Evolutionary conservation across 30 jellyfish, hydroid and myxozoan species (phyloP).

Genomic region (Turritopsis dohrnii): DNA sequence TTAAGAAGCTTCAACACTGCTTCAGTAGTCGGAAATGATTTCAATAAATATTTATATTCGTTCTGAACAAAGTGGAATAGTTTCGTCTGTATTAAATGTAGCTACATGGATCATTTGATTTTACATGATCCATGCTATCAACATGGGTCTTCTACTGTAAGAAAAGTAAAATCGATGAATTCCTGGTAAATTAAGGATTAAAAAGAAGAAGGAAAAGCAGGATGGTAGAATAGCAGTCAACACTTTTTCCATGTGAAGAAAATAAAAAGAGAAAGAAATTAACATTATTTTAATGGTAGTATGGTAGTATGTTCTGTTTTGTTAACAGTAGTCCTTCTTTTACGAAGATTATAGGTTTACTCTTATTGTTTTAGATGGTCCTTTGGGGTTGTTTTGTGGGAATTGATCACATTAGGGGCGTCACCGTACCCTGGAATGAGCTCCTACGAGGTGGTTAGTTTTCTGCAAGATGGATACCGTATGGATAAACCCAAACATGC

Average conservation of each 20-base stretch:
- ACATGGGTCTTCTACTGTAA: background rate
- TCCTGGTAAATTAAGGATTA: no score
- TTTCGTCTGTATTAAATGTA: background rate
- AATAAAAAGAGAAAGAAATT: background rate
- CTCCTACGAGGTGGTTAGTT: conserved; percentile 88
- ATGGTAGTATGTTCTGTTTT: no score
- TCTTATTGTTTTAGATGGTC: conserved; percentile 69
- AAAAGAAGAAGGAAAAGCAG: no score
- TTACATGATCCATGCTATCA: background rate
- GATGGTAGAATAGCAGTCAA: no score
- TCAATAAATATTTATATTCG: background rate
- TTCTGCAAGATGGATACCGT: conserved; percentile 91
- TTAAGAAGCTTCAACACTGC: no score
- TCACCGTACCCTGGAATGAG: conserved; percentile 98
- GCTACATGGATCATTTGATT: no score
- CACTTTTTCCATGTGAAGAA: no score
- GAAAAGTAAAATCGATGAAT: background rate
- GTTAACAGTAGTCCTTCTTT: no score
- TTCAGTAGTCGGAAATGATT: no score
- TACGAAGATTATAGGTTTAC: background rate
- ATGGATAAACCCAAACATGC: conserved; percentile 94
- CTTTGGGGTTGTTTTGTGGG: conserved; percentile 94
- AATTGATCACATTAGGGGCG: conserved; percentile 89
- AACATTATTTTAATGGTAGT: background rate
- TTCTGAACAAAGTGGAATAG: background rate